These are phyloP conservation scores for Esox lucius DNA, from an alignment of 2,797 vertebrate species.

Conservation along the genomic window DNA sequence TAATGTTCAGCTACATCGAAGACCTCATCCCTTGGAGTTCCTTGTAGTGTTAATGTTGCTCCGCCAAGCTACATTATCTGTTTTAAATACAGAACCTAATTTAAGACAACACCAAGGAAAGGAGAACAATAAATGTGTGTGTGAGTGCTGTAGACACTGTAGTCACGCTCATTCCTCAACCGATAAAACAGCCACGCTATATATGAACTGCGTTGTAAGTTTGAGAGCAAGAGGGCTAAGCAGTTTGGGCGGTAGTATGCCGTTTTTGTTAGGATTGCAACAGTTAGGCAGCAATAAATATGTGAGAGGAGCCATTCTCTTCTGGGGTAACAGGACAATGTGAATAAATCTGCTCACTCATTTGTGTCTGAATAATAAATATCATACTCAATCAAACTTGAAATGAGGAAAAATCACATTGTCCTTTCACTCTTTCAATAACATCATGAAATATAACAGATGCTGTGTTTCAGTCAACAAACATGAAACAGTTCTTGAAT, in stretches of 20 bases:
- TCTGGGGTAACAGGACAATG: not conserved
- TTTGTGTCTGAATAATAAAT: not conserved
- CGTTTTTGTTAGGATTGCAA: not conserved
- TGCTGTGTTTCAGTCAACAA: not conserved
- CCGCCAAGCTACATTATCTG: not conserved
- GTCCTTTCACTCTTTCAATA: not conserved
- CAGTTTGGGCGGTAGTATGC: not conserved
- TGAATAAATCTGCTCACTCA: not conserved
- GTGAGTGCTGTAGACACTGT: conserved; percentile 2
- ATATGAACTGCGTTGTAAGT: not conserved
- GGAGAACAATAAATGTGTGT: not conserved
- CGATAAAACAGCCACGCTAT: not conserved
- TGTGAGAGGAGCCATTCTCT: not conserved
- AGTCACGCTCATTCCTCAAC: not conserved
- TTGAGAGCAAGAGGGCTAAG: not conserved
- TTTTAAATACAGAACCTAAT: not conserved
- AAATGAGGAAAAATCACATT: too few species aligned
- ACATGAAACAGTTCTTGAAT: not conserved
- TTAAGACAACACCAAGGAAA: not conserved
- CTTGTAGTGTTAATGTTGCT: not conserved
- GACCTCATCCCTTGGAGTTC: not conserved
- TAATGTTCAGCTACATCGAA: not conserved
- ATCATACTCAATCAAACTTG: not conserved
- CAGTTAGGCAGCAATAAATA: not conserved
- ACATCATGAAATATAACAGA: not conserved